Base-by-base conservation (phyloP, 2,888 invertebrate genomes). In the Labia minor region DNA sequence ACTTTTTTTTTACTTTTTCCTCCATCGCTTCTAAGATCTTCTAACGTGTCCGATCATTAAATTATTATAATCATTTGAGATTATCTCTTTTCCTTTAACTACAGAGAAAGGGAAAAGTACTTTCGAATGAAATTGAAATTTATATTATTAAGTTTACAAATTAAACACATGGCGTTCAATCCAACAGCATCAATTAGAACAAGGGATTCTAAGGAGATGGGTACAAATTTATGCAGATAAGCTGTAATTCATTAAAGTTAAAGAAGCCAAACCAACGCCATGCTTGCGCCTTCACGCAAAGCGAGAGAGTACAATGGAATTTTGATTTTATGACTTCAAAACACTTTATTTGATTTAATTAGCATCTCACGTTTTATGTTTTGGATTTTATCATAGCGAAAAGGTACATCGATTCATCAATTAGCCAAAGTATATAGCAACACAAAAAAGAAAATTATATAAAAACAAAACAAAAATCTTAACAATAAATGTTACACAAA, bases 91-190 rank as follows among this genome's bases (percentile, higher is more conserved):
- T 49, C 16, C 49, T 11, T n/a, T 16, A 49, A 49, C 8, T 49
- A 49, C 14, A 49, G 49, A 49, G 8, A 49, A 14, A 49, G 14
- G 14, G 14, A 49, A 49, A 4, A 49, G 49, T 49, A 49, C 14
- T 16, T 49, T 49, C 6, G 49, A 49, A 49, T 49, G 49, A 49
- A 49, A 49, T 49, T 49, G 49, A 49, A 49, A 49, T 49, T 49
- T 49, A 49, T 49, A 49, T 49, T 49, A 49, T 49, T 49, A 49
- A 49, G 49, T 49, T 49, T 49, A 49, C n/a, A 49, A 49, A 49
- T 49, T 49, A 49, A 49, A 49, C 49, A 49, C 49, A 49, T 49
- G 49, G 49, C 49, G 49, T 49, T 49, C 49, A 49, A 16, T n/a
- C 49, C 14, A 16, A 49, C 49, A 49, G 49, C 8, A 49, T 49